These are phyloP conservation scores for Anabas testudineus DNA, from an alignment of 2,797 vertebrate species.

Conservation along the genomic window DNA sequence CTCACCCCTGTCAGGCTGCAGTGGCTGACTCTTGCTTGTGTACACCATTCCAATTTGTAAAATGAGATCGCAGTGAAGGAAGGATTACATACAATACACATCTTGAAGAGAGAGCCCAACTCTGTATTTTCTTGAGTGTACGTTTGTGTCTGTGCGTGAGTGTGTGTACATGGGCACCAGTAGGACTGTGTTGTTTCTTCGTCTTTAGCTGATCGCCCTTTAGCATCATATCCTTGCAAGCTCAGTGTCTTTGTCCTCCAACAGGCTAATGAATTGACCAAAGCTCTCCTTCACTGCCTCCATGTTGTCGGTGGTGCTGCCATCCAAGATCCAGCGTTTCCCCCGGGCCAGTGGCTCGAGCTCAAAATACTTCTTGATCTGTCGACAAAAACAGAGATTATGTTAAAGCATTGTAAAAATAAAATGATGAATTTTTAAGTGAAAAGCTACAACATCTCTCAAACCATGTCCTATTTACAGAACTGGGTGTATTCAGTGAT, in stretches of 20 bases:
- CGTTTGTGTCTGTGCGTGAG: slow-evolving; percentile 45
- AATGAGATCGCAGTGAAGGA: slow-evolving; percentile 41
- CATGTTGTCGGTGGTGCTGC: slow-evolving; percentile 90
- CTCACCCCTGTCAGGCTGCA: slow-evolving; percentile 39
- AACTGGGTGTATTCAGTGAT: not conserved
- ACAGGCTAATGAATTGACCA: slow-evolving; percentile 90
- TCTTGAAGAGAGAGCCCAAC: slow-evolving; percentile 51
- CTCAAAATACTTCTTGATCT: slow-evolving; percentile 99
- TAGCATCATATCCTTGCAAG: slow-evolving; percentile 91
- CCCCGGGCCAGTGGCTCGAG: slow-evolving; percentile 95
- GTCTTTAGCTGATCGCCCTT: slow-evolving; percentile 49
- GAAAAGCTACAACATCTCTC: not conserved
- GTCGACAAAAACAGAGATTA: slow-evolving; percentile 40
- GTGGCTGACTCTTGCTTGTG: slow-evolving; percentile 32
- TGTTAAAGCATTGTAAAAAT: slow-evolving; percentile 6
- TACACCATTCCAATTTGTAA: slow-evolving; percentile 39
- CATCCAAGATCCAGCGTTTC: slow-evolving; percentile 96
- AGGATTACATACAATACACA: slow-evolving; percentile 54
- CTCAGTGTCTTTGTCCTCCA: slow-evolving; percentile 94
- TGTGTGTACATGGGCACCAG: slow-evolving; percentile 49
- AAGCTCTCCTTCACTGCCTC: slow-evolving; percentile 94
- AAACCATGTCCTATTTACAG: not conserved
- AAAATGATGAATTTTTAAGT: not conserved
- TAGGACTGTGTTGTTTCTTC: slow-evolving; percentile 37
- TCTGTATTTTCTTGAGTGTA: slow-evolving; percentile 29